phyloP scores from a whole-genome alignment of 1,140 invertebrate species.

The Eriocheir sinensis region DNA sequence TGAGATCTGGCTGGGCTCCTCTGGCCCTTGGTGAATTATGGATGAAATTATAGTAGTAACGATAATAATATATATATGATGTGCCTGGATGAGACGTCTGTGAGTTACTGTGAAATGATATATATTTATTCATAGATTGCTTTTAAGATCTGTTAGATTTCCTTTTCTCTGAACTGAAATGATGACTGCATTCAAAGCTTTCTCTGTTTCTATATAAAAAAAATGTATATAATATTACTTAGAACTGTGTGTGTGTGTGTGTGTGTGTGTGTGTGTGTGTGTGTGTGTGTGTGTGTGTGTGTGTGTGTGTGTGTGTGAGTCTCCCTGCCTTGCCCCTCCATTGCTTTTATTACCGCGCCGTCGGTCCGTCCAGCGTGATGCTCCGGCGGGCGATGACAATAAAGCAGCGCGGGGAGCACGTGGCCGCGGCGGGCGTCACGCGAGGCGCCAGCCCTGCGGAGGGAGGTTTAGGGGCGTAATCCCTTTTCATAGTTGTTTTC shows the following conservation, averaged over 20 bases:
- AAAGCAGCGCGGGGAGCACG: neutral
- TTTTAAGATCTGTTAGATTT: too few species aligned
- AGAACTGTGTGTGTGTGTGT: neutral
- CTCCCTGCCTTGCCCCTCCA: neutral
- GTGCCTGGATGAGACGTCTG: too few species aligned
- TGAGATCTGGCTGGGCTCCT: neutral
- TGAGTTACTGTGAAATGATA: too few species aligned
- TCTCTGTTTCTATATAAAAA: too few species aligned
- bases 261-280: conserved; percentile 2
- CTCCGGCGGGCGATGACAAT: neutral
- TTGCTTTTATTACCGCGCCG: neutral
- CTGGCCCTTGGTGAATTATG: neutral
- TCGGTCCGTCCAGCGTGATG: neutral
- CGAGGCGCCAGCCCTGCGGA: neutral
- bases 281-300: neutral
- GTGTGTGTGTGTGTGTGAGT: neutral
- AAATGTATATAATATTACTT: too few species aligned
- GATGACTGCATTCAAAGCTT: too few species aligned
- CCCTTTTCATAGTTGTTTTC: neutral
- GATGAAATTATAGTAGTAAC: neutral
- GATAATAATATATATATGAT: neutral
- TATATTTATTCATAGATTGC: too few species aligned
- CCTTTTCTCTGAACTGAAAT: too few species aligned
- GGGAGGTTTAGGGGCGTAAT: neutral
- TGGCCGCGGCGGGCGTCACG: neutral